Evolutionary conservation across 1,140 invertebrate species (phyloP).

Genomic region (Drosophila rufa): DNA sequence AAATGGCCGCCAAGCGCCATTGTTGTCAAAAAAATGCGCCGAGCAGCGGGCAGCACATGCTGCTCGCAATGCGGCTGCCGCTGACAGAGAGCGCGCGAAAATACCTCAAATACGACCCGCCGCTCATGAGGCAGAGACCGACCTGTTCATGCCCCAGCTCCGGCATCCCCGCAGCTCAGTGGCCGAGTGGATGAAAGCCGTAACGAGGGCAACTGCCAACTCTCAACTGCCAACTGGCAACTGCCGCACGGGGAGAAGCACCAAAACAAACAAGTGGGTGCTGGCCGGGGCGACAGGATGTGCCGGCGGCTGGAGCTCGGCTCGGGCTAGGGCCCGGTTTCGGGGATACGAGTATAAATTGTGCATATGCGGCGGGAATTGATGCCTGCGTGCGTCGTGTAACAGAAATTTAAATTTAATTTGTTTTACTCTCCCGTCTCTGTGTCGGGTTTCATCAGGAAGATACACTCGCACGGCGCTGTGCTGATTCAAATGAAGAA

Average conservation of each 20-base stretch:
- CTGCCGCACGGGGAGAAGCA: not conserved
- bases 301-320: constrained; percentile 6
- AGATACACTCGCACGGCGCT: not conserved
- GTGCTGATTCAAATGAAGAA: constrained; percentile 11
- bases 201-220: constrained; percentile 19
- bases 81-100: constrained; percentile 66
- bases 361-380: constrained; percentile 69
- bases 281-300: not conserved
- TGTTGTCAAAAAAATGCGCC: constrained; percentile 47
- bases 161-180: constrained; percentile 13
- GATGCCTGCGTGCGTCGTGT: constrained; percentile 36
- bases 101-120: constrained; percentile 42
- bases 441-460: constrained; percentile 37
- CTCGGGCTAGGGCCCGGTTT: constrained; percentile 2
- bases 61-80: constrained; percentile 33
- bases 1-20: constrained; percentile 62
- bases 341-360: constrained; percentile 40
- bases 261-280: constrained; percentile 48
- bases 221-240: not conserved
- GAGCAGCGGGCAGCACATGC: not conserved
- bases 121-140: constrained; percentile 9
- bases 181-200: constrained; percentile 13
- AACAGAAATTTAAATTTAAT: constrained; percentile 80
- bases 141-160: constrained; percentile 14
- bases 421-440: constrained; percentile 50